Percentiles rank a stretch among this genome's conserved stretches.
These are phyloP conservation scores for Pterocles orientalis DNA, from an alignment of 2,113 vertebrate genomes.

Conservation along the genomic window DNA sequence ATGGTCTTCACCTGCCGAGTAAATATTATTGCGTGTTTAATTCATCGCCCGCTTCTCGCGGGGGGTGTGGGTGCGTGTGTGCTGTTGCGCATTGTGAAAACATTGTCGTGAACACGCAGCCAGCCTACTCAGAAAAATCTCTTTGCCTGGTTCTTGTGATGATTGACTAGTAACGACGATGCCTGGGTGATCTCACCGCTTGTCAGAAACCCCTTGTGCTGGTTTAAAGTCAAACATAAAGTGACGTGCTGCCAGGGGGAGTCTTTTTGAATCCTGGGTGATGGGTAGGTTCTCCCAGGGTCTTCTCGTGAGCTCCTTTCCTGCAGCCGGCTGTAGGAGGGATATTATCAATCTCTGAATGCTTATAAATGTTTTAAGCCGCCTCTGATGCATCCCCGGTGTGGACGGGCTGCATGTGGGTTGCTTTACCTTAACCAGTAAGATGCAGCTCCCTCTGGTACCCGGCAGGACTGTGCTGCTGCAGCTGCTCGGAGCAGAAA, in stretches of 20 bases:
- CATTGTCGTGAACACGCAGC: accelerated
- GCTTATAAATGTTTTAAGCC: not conserved
- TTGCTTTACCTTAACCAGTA: not conserved
- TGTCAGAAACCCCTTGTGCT: not conserved
- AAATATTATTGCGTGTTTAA: not conserved
- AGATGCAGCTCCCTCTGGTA: not conserved
- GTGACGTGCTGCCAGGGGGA: not conserved
- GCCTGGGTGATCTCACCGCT: not conserved
- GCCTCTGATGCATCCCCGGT: not conserved
- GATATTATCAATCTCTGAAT: not conserved
- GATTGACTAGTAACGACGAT: not conserved
- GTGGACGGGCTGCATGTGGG: not conserved
- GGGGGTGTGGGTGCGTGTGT: accelerated
- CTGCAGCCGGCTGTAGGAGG: not conserved
- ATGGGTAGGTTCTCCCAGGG: not conserved
- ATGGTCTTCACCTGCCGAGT: not conserved
- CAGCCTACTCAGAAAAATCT: not conserved
- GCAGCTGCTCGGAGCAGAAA: not conserved
- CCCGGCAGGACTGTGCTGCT: accelerated
- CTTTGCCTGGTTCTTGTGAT: not conserved
- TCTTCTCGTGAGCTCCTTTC: not conserved
- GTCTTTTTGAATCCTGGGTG: not conserved
- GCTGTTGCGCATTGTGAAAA: not conserved
- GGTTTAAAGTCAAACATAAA: not conserved
- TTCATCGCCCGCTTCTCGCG: not conserved